These are phyloP conservation scores for Coecobrya sp. DNA, from an alignment of 2,888 invertebrate species.

Conservation along the genomic window DNA sequence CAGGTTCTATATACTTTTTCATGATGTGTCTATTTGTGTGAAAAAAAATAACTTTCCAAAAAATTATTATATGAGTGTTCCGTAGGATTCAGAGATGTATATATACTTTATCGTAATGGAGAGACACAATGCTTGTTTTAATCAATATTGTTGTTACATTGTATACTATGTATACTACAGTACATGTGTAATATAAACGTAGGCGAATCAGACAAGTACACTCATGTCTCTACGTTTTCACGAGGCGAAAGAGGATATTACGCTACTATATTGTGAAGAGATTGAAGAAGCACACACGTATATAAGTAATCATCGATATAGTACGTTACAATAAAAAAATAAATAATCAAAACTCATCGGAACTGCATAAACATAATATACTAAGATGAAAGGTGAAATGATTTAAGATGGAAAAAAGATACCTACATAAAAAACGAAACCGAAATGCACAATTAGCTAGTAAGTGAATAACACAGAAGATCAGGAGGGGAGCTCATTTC, in stretches of 20 bases:
- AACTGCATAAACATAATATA: slow-evolving; percentile 28
- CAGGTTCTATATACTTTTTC: not conserved
- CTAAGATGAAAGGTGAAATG: not conserved
- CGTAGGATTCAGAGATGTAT: not conserved
- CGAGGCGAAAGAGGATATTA: slow-evolving; percentile 5
- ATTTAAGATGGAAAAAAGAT: slow-evolving; percentile 18
- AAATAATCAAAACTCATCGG: not conserved
- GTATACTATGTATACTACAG: not conserved
- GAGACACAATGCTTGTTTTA: not conserved
- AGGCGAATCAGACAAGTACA: not conserved
- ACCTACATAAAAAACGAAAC: slow-evolving; percentile 63
- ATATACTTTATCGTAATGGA: not conserved
- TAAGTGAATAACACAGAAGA: slow-evolving; percentile 56
- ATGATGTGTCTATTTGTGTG: slow-evolving; percentile 30
- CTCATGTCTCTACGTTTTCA: not conserved
- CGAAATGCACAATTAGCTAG: slow-evolving; percentile 81
- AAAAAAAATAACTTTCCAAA: slow-evolving; percentile 1
- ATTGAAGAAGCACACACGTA: slow-evolving; percentile 26
- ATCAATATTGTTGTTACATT: slow-evolving; percentile 17
- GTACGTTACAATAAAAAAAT: slow-evolving; percentile 15
- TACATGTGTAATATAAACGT: not conserved
- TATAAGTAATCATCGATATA: not conserved
- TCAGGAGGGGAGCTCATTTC: slow-evolving; percentile 22
- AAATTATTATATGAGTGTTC: not conserved
- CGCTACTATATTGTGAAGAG: not conserved